phyloP scores from a whole-genome alignment of 2,797 vertebrate species.

The Squalus acanthias region DNA sequence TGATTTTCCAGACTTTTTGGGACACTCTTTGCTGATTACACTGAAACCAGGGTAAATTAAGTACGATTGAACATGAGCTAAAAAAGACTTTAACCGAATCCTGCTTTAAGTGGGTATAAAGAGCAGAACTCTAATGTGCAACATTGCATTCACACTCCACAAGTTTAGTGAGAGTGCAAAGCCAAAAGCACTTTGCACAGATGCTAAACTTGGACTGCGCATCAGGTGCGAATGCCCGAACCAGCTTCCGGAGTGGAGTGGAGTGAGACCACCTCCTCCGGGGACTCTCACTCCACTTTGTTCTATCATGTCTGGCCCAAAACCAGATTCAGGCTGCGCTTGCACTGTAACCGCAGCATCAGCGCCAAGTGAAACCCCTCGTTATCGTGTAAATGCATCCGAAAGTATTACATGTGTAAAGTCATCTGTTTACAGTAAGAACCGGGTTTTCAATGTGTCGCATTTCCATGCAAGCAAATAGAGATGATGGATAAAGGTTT shows the following conservation, averaged over 20 bases:
- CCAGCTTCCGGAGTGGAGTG: neutral
- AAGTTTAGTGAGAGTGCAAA: neutral
- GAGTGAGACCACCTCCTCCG: neutral
- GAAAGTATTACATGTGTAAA: neutral
- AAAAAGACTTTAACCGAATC: neutral
- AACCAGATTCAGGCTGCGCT: neutral
- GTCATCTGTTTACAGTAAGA: neutral
- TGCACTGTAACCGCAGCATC: neutral
- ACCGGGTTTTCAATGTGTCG: neutral
- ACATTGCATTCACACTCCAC: neutral
- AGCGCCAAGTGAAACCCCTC: neutral
- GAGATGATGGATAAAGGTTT: neutral
- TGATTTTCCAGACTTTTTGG: neutral
- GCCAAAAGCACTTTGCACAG: neutral
- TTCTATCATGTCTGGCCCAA: neutral
- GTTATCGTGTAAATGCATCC: neutral
- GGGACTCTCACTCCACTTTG: neutral
- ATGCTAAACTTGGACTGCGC: neutral
- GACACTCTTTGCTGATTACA: neutral
- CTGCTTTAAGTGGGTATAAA: neutral
- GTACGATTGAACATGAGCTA: neutral
- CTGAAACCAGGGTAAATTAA: neutral
- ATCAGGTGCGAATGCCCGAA: neutral
- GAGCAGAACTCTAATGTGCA: neutral
- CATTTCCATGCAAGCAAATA: neutral